These are phyloP conservation scores for Agonopterix arenella DNA, from an alignment of 2,888 invertebrate genomes.

Conservation along the genomic window DNA sequence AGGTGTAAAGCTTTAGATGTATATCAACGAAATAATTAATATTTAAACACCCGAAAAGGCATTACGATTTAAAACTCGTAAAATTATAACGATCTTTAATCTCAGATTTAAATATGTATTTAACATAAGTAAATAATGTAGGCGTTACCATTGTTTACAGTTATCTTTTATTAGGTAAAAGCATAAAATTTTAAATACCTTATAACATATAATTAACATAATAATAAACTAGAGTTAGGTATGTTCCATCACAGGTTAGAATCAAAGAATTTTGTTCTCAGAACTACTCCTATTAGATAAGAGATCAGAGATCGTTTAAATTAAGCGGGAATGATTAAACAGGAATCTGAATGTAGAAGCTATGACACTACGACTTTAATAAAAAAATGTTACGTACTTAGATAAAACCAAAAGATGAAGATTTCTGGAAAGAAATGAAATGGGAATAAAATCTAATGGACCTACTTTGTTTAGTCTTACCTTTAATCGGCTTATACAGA, in stretches of 20 bases:
- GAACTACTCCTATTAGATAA: conserved; percentile 66
- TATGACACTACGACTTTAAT: conserved; percentile 20
- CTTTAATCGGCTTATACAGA: too few species aligned
- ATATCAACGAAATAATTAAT: too few species aligned
- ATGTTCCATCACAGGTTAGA: conserved; percentile 39
- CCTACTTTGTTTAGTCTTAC: too few species aligned
- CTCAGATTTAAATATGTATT: too few species aligned
- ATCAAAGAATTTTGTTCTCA: conserved; percentile 49
- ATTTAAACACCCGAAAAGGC: too few species aligned
- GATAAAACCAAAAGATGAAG: not conserved
- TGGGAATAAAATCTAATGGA: too few species aligned
- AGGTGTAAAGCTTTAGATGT: too few species aligned
- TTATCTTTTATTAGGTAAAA: conserved; percentile 12
- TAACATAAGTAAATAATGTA: not conserved
- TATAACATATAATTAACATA: conserved; percentile 25
- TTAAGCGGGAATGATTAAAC: conserved; percentile 50
- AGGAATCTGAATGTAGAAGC: conserved; percentile 18
- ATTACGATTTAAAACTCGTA: not conserved
- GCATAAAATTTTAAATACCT: conserved; percentile 35
- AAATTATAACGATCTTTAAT: too few species aligned
- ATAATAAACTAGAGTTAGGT: conserved; percentile 52
- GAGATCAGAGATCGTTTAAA: conserved; percentile 53
- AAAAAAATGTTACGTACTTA: not conserved
- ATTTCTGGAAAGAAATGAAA: not conserved
- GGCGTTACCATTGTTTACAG: conserved; percentile 1